phyloP scores from a whole-genome alignment of 2,113 vertebrate species.

The Semnornis frantzii region DNA sequence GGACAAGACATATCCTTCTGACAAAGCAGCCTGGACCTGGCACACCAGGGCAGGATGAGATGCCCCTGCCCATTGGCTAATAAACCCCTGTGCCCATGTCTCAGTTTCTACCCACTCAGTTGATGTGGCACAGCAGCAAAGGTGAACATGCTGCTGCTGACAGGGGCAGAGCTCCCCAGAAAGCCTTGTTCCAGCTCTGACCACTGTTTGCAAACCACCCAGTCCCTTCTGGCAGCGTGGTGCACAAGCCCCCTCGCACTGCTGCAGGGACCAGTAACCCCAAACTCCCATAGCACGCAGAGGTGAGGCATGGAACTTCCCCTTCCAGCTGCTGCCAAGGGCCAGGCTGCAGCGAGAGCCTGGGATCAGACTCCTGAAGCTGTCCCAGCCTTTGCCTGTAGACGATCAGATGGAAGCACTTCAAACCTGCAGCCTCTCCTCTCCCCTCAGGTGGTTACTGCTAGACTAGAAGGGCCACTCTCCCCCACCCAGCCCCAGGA shows the following conservation, averaged over 20 bases:
- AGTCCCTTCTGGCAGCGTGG: neutral
- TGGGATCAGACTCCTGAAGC: neutral
- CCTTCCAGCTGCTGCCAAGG: accelerated
- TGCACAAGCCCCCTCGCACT: neutral
- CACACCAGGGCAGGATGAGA: neutral
- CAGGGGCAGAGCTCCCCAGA: accelerated
- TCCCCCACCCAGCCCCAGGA: neutral
- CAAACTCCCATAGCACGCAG: neutral
- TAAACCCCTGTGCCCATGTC: accelerated
- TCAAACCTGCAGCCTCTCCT: neutral
- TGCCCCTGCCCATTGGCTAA: accelerated
- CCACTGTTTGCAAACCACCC: neutral
- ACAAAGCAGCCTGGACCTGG: neutral
- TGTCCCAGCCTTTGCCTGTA: neutral
- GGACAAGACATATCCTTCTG: neutral
- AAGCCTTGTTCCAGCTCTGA: neutral
- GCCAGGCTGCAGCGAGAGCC: neutral
- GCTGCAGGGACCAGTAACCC: neutral
- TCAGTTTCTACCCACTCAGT: neutral
- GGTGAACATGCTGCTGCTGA: accelerated
- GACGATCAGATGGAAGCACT: neutral
- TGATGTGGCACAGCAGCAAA: neutral
- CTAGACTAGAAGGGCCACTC: neutral
- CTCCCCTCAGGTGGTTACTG: neutral
- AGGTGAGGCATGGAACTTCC: accelerated